These are phyloP conservation scores for Orientallactaga bullata DNA, from an alignment of 2,113 vertebrate genomes.

Conservation along the genomic window DNA sequence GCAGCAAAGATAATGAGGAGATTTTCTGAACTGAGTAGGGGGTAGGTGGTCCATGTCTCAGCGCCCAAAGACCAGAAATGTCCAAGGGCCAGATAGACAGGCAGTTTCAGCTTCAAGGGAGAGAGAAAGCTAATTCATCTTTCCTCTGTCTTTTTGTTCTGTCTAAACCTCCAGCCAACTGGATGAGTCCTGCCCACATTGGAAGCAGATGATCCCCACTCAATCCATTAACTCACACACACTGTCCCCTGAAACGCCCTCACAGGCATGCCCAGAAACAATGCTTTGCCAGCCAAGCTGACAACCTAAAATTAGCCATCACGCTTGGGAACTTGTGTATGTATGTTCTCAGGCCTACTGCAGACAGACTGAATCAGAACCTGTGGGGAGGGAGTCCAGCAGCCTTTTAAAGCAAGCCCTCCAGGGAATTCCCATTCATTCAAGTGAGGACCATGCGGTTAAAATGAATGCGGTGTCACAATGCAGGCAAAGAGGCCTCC, in stretches of 20 bases:
- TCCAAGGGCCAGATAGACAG: background rate
- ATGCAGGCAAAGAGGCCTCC: background rate
- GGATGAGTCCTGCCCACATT: background rate
- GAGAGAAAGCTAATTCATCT: background rate
- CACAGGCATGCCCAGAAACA: background rate
- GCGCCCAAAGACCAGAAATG: background rate
- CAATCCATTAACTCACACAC: background rate
- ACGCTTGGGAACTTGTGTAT: background rate
- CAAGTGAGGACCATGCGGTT: background rate
- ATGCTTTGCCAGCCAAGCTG: background rate
- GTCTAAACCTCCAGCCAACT: background rate
- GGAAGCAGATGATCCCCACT: background rate
- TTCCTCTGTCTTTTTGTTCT: background rate
- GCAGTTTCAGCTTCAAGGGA: background rate
- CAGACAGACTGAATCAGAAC: background rate
- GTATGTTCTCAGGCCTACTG: background rate
- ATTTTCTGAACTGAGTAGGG: background rate
- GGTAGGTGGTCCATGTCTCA: background rate
- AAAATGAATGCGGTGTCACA: background rate
- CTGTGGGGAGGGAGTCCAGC: background rate
- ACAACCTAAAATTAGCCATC: background rate
- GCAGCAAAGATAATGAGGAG: background rate
- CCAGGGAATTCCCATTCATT: background rate
- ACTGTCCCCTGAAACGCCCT: background rate
- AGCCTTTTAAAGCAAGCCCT: background rate